phyloP scores from a whole-genome alignment of 2,113 vertebrate species.

The Pholis gunnellus region DNA sequence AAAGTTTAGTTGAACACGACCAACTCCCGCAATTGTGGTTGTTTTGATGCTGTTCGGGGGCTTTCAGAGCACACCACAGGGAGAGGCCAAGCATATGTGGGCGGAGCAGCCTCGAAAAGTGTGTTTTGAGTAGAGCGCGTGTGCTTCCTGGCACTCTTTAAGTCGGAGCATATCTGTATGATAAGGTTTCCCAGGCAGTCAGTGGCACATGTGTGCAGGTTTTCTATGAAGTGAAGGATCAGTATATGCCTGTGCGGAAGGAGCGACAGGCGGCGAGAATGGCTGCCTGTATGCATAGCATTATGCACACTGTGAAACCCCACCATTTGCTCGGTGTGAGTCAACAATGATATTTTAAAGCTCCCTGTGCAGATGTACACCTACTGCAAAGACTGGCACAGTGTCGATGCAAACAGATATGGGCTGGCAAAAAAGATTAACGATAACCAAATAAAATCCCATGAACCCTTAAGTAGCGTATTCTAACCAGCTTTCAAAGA shows the following conservation, averaged over 20 bases:
- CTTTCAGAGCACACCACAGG: conserved; percentile 20
- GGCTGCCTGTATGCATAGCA: not conserved
- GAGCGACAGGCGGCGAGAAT: not conserved
- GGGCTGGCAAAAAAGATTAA: not conserved
- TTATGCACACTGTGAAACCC: conserved; percentile 8
- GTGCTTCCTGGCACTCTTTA: conserved; percentile 20
- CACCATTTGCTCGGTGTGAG: conserved; percentile 29
- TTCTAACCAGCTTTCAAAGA: no score
- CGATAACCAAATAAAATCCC: not conserved
- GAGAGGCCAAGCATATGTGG: conserved; percentile 40
- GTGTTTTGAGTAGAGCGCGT: conserved; percentile 2
- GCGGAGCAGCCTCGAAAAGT: conserved; percentile 10
- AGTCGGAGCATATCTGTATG: conserved; percentile 27
- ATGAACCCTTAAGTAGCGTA: not conserved
- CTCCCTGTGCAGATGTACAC: conserved; percentile 23
- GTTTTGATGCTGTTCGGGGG: conserved; percentile 57
- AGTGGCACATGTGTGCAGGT: not conserved
- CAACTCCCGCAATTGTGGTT: conserved; percentile 51
- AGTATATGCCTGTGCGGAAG: conserved; percentile 27
- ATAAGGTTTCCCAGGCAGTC: conserved; percentile 20
- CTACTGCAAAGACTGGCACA: not conserved
- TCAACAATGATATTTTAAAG: conserved; percentile 35
- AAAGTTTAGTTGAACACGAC: conserved; percentile 72
- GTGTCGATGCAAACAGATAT: not conserved
- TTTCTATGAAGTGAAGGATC: conserved; percentile 43